Percentiles rank a stretch among this genome's conserved stretches.
Evolutionary conservation across 2,797 vertebrate genomes (phyloP).

Genomic region (Sylvia borin): DNA sequence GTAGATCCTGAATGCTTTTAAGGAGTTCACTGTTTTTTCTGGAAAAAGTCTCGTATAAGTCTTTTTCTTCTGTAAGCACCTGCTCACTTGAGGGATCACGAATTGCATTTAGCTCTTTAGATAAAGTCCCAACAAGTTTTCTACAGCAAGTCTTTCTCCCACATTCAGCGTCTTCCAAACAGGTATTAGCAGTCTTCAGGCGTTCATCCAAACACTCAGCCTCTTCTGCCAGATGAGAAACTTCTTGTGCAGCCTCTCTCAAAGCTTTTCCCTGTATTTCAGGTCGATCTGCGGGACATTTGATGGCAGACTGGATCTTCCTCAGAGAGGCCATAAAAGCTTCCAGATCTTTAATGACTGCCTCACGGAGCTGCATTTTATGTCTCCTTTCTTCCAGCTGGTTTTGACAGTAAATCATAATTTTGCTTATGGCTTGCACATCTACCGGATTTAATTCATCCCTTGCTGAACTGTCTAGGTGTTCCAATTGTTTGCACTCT

Average conservation of each 20-base stretch:
- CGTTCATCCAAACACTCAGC: conserved; percentile 84
- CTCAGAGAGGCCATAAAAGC: conserved; percentile 85
- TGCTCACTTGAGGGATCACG: background rate
- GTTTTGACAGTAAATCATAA: conserved; percentile 80
- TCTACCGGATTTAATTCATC: conserved; percentile 82
- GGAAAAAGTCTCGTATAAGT: conserved; percentile 71
- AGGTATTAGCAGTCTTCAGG: conserved; percentile 79
- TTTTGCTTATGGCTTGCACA: conserved; percentile 74
- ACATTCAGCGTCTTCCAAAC: conserved; percentile 75
- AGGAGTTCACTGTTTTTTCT: conserved; percentile 77
- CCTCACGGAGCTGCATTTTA: conserved; percentile 81
- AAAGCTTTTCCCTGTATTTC: conserved; percentile 63
- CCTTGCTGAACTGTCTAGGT: conserved; percentile 40
- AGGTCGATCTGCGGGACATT: conserved; percentile 37
- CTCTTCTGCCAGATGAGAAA: conserved; percentile 80
- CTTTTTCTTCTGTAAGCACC: conserved; percentile 69
- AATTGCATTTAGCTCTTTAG: background rate
- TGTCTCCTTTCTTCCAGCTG: conserved; percentile 82
- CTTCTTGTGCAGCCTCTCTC: conserved; percentile 73
- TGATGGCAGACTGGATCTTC: conserved; percentile 75
- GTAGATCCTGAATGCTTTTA: conserved; percentile 83
- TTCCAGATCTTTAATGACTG: conserved; percentile 83
- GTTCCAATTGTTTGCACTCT: conserved; percentile 76
- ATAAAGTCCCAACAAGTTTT: conserved; percentile 61
- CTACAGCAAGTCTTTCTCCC: conserved; percentile 58